A percentile compares a stretch with the other conserved stretches of the same genome.
These are phyloP conservation scores for Globicephala melas DNA, from an alignment of 2,113 vertebrate species.

Conservation along the genomic window DNA sequence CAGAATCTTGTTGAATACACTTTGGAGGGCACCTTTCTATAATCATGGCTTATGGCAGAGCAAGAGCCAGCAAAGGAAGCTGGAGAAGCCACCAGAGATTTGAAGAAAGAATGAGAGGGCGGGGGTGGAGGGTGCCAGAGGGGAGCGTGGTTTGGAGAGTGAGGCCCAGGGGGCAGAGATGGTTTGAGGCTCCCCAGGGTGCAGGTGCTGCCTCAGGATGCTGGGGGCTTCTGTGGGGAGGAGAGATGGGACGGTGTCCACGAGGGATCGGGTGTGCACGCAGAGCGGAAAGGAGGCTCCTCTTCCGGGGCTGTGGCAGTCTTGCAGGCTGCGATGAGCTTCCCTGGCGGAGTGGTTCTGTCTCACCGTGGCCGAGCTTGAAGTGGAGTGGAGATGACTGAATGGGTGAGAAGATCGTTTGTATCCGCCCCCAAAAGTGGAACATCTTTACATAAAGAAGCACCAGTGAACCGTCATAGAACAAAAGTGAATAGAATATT, in stretches of 20 bases:
- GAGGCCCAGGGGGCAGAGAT: not conserved
- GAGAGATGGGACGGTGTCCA: not conserved
- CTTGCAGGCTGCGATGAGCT: no score
- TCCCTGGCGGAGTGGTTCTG: no score
- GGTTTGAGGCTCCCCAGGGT: no score
- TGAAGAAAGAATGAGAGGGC: rapidly evolving
- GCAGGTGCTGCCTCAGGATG: not conserved
- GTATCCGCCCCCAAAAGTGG: not conserved
- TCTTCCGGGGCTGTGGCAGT: not conserved
- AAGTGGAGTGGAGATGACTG: not conserved
- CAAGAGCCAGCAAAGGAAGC: not conserved
- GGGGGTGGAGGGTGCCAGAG: not conserved
- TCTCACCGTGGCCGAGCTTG: not conserved
- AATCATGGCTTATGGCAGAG: not conserved
- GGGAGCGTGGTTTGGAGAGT: not conserved
- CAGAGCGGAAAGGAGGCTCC: not conserved
- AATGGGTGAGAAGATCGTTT: not conserved
- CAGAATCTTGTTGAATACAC: not conserved
- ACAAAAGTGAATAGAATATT: not conserved
- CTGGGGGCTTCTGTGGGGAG: not conserved
- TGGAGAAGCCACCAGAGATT: not conserved
- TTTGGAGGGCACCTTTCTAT: not conserved
- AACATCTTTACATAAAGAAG: not conserved
- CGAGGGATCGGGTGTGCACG: not conserved
- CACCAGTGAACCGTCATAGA: not conserved